Percentiles rank a stretch among this genome's conserved stretches.
Conservation (phyloP, 2,113 vertebrate species). For the Pachyramphus minor region DNA sequence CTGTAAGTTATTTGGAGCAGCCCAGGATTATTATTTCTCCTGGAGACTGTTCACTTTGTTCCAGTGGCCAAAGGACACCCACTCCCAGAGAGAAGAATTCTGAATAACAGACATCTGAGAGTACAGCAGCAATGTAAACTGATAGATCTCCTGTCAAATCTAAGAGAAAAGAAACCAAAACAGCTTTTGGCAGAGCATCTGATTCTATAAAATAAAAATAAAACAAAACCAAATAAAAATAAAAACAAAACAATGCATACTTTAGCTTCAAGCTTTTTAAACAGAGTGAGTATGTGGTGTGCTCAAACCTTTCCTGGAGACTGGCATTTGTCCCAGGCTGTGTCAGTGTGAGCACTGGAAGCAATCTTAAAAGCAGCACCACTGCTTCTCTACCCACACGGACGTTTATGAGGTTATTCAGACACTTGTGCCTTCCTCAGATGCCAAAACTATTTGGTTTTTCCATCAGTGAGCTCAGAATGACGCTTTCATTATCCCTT, state of each 20-base stretch:
- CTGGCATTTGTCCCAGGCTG: not conserved
- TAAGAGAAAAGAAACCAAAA: not conserved
- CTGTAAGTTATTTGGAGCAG: not conserved
- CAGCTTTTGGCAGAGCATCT: not conserved
- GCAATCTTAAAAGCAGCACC: not conserved
- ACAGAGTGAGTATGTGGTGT: not conserved
- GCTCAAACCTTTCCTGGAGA: not conserved
- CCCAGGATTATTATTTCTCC: not conserved
- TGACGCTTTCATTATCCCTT: not conserved
- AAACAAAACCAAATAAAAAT: not conserved
- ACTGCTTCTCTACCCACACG: not conserved
- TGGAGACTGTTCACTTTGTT: not conserved
- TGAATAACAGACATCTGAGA: not conserved
- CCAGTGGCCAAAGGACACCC: not conserved
- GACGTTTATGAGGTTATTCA: not conserved
- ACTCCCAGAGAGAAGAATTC: not conserved
- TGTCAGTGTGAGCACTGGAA: not conserved
- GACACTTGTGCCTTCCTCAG: not conserved
- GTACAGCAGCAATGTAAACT: not conserved
- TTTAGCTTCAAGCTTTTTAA: not conserved
- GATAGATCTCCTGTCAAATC: not conserved
- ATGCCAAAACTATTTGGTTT: constrained; percentile 10
- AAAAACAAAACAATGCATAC: not conserved
- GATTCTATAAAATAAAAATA: not conserved
- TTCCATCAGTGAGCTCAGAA: not conserved